A percentile compares a stretch with the other conserved stretches of the same genome.
Evolutionary conservation across 2,113 vertebrate genomes (phyloP).

Genomic region (Agelaius phoeniceus): DNA sequence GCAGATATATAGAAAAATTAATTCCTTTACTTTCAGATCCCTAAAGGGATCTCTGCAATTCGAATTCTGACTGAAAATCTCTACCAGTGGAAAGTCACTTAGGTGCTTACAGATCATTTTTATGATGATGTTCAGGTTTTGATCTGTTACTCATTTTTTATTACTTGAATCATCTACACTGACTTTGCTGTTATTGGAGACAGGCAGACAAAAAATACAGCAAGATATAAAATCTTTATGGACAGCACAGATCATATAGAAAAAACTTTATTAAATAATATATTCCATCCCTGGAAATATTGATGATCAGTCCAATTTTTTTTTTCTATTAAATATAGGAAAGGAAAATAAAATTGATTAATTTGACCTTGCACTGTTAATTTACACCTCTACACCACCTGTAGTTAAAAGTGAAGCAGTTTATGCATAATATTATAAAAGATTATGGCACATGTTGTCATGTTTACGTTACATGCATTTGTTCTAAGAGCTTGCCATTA

Average conservation of each 20-base stretch:
- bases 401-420: neutral
- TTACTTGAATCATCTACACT: neutral
- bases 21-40: neutral
- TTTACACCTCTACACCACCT: neutral
- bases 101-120: neutral
- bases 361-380: neutral
- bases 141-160: neutral
- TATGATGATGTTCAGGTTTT: neutral
- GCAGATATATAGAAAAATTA: neutral
- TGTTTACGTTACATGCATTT: neutral
- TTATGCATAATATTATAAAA: neutral
- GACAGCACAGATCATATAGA: neutral
- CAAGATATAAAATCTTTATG: neutral
- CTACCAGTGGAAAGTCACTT: neutral
- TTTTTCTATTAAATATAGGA: neutral
- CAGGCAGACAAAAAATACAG: neutral
- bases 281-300: neutral
- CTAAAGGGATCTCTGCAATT: neutral
- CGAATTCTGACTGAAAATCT: neutral
- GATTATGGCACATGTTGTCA: neutral
- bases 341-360: neutral
- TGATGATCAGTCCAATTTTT: neutral
- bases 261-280: neutral
- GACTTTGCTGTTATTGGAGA: neutral
- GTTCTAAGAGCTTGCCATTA: neutral